Evolutionary conservation across 2,888 invertebrate species (phyloP).

Genomic region (Ornithoptera priamus): DNA sequence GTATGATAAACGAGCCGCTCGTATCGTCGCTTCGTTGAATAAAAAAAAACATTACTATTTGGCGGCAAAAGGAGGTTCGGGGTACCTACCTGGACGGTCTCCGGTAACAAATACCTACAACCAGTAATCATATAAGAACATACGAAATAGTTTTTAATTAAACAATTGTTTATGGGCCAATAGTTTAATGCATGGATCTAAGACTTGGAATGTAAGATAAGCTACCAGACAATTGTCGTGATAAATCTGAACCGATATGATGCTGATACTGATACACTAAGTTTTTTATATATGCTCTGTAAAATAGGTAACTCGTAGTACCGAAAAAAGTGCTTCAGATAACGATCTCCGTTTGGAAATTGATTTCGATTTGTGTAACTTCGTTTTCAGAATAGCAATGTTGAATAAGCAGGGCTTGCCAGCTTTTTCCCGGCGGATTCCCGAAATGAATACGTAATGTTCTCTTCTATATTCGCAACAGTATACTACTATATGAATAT

Average conservation of each 20-base stretch:
- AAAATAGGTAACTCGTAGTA: slow-evolving; percentile 9
- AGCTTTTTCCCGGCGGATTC: slow-evolving; percentile 23
- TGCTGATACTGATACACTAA: no score
- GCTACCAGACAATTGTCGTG: background rate
- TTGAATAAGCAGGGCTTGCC: slow-evolving; percentile 22
- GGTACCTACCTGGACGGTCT: no score
- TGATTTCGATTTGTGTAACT: slow-evolving; percentile 28
- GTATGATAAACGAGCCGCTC: no score
- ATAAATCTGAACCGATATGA: background rate
- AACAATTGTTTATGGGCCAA: background rate
- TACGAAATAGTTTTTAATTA: no score
- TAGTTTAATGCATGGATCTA: background rate
- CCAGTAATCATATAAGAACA: no score
- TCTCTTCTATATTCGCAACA: slow-evolving; percentile 19
- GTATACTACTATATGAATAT: slow-evolving; percentile 20
- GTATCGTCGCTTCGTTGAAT: no score
- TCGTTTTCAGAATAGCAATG: slow-evolving; percentile 27
- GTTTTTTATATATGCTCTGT: background rate
- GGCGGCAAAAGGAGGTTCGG: no score
- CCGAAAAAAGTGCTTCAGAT: slow-evolving; percentile 22
- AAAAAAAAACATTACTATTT: no score
- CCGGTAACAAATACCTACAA: no score
- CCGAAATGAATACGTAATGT: slow-evolving; percentile 25
- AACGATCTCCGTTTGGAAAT: slow-evolving; percentile 24
- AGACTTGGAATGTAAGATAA: background rate